A percentile compares a stretch with the other conserved stretches of the same genome.
Evolutionary conservation across 2,888 invertebrate species (phyloP).

Genomic region (Mimas tiliae): DNA sequence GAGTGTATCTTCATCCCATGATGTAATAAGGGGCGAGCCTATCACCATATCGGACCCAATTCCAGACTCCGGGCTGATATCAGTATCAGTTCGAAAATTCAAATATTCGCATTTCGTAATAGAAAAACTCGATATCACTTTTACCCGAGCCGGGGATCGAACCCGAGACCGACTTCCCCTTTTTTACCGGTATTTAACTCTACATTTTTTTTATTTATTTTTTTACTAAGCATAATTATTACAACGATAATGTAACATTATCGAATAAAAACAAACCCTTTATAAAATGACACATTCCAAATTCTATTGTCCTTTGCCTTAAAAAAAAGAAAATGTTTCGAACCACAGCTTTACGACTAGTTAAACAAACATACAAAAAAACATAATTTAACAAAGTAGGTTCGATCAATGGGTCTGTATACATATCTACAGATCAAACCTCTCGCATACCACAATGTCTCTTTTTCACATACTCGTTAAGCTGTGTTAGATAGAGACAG

Average conservation of each 20-base stretch:
- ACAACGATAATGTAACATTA: background rate
- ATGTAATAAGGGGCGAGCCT: no score
- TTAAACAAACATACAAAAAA: conserved; percentile 22
- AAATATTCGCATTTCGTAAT: no score
- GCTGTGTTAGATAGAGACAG: background rate
- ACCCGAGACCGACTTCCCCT: no score
- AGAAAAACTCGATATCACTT: no score
- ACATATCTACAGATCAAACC: conserved; percentile 10
- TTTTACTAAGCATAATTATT: no score
- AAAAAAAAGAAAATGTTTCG: conserved; percentile 33
- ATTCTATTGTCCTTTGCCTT: conserved; percentile 6
- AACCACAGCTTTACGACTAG: conserved; percentile 14
- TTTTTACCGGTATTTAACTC: background rate
- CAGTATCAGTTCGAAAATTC: no score
- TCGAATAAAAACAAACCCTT: background rate
- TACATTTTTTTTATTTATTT: background rate
- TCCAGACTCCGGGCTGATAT: no score
- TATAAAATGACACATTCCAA: conserved; percentile 5
- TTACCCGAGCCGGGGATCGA: no score
- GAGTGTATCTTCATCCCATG: no score
- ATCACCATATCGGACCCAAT: no score
- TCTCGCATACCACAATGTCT: conserved; percentile 14
- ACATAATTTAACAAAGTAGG: conserved; percentile 22
- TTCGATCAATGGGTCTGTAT: conserved; percentile 14
- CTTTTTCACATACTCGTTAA: background rate